A percentile compares a stretch with the other conserved stretches of the same genome.
Evolutionary conservation across 2,113 vertebrate species (phyloP).

Genomic region (Elgaria multicarinata): DNA sequence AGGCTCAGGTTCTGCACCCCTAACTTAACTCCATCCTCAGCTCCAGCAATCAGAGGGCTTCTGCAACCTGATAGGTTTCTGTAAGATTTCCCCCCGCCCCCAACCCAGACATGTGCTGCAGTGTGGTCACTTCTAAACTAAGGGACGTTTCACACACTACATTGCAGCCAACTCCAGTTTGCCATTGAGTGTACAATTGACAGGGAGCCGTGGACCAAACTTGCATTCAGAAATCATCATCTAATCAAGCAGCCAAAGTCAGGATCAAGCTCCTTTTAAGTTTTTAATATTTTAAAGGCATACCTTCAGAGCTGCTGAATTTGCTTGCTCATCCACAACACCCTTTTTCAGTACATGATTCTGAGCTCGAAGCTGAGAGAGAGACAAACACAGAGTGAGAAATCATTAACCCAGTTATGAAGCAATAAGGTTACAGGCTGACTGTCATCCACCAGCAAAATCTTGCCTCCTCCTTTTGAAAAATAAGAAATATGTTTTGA

Average conservation of each 20-base stretch:
- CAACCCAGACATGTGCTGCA: background rate
- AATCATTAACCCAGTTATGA: slow-evolving; percentile 31
- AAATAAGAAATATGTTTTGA: background rate
- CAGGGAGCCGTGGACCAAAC: background rate
- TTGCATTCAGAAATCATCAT: background rate
- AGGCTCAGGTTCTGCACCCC: too few relatives aligned
- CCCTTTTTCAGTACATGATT: slow-evolving; percentile 98
- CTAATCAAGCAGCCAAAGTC: background rate
- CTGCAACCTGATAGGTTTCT: background rate
- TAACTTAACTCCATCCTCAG: background rate
- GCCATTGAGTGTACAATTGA: background rate
- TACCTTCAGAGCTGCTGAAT: slow-evolving; percentile 91
- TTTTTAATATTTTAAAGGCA: accelerated
- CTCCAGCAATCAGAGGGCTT: background rate
- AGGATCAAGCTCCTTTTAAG: background rate
- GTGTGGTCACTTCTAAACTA: background rate
- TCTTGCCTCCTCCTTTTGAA: background rate
- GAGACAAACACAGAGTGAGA: background rate
- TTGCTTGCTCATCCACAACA: slow-evolving; percentile 96
- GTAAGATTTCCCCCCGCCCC: background rate
- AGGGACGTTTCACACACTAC: background rate
- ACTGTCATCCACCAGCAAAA: background rate
- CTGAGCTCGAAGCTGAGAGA: slow-evolving; percentile 93
- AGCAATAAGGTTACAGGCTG: slow-evolving; percentile 4
- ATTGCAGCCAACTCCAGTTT: background rate